Percentiles rank a stretch among this genome's conserved stretches.
Evolutionary conservation across 2,888 invertebrate species (phyloP).

Genomic region (Pristionchus maxplancki): DNA sequence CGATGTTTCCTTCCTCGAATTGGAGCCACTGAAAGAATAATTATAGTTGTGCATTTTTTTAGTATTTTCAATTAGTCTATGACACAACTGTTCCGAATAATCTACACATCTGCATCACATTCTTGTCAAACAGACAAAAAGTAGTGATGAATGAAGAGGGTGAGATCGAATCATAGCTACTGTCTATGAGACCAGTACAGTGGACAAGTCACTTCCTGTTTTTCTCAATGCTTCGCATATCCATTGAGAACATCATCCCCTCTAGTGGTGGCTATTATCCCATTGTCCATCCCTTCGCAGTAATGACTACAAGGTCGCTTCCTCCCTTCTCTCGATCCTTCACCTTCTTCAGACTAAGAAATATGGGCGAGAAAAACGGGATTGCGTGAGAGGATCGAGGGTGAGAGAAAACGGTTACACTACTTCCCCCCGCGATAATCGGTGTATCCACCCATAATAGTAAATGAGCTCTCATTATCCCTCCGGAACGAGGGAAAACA

Average conservation of each 20-base stretch:
- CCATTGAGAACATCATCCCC: not conserved
- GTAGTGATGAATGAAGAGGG: too few relatives aligned
- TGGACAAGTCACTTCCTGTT: not conserved
- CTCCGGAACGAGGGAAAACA: not conserved
- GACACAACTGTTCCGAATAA: too few relatives aligned
- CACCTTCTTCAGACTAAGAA: constrained; percentile 31
- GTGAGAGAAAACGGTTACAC: constrained; percentile 44
- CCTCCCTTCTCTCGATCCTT: not conserved
- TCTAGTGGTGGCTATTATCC: not conserved
- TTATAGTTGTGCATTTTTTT: not conserved
- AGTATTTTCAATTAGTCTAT: too few relatives aligned
- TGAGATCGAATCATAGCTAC: too few relatives aligned
- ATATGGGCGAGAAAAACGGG: constrained; percentile 19
- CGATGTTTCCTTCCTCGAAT: constrained; percentile 72
- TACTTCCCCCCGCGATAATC: constrained; percentile 4
- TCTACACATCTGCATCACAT: not conserved
- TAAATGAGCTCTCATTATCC: constrained; percentile 31
- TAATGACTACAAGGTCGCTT: constrained; percentile 45
- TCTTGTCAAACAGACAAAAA: not conserved
- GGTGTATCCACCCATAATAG: not conserved
- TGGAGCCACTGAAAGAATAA: constrained; percentile 71
- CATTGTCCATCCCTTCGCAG: not conserved
- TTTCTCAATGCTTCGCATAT: not conserved
- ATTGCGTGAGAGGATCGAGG: constrained; percentile 25
- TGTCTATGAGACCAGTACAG: not conserved